Evolutionary conservation across 2,888 invertebrate species (phyloP).

Genomic region (Cartodere bifasciata): DNA sequence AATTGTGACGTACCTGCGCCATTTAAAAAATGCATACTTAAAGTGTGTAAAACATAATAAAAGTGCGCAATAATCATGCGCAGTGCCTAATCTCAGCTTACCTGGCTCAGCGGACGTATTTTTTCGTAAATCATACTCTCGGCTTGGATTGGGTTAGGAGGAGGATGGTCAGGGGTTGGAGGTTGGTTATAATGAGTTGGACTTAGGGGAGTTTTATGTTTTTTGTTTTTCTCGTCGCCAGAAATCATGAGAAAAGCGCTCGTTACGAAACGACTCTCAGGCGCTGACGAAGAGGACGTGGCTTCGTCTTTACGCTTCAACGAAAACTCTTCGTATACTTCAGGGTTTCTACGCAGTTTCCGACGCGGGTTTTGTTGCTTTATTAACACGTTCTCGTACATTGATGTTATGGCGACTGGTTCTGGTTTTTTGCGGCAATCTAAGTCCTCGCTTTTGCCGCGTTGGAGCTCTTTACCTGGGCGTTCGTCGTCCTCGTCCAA

Average conservation of each 20-base stretch:
- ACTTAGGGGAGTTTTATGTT: slow-evolving; percentile 50
- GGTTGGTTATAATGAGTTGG: slow-evolving; percentile 86
- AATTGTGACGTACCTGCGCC: no score
- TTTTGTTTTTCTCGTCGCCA: slow-evolving; percentile 33
- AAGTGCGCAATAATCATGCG: no score
- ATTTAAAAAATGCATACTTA: no score
- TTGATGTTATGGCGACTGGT: slow-evolving; percentile 60
- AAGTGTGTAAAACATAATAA: no score
- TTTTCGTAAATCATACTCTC: slow-evolving; percentile 80
- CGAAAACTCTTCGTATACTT: slow-evolving; percentile 50
- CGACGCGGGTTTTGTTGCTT: slow-evolving; percentile 61
- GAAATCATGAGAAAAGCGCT: slow-evolving; percentile 41
- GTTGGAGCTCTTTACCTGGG: slow-evolving; percentile 28
- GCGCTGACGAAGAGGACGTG: slow-evolving; percentile 28
- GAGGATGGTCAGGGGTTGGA: slow-evolving; percentile 88
- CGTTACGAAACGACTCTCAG: slow-evolving; percentile 39
- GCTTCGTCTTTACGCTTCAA: slow-evolving; percentile 31
- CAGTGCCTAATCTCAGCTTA: slow-evolving; percentile 53
- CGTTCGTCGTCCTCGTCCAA: slow-evolving; percentile 27
- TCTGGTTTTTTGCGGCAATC: slow-evolving; percentile 39
- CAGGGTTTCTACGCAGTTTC: slow-evolving; percentile 50
- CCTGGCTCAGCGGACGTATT: slow-evolving; percentile 82
- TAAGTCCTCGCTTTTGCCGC: slow-evolving; percentile 35
- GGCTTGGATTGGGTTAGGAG: slow-evolving; percentile 80
- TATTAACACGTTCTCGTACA: slow-evolving; percentile 58